Percentiles rank a stretch among this genome's conserved stretches.
These are phyloP conservation scores for Brachypterus glaber DNA, from an alignment of 2,888 invertebrate genomes.

Conservation along the genomic window DNA sequence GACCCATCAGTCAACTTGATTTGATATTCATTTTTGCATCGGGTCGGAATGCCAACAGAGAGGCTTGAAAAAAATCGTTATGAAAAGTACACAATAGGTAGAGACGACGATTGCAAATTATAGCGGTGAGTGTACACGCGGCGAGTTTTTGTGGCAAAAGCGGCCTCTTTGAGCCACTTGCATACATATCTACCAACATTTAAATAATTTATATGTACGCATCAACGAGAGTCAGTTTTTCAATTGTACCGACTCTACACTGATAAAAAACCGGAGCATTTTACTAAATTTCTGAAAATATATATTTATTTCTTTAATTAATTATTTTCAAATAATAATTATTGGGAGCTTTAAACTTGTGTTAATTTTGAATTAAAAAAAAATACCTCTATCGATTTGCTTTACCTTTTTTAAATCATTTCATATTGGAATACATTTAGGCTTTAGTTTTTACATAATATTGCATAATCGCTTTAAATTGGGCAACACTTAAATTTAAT, in stretches of 20 bases:
- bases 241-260: conserved; percentile 34
- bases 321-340: no score
- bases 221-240: conserved; percentile 38
- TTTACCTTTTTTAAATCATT: no score
- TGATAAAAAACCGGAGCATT: no score
- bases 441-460: no score
- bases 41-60: conserved; percentile 2
- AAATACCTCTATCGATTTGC: no score
- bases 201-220: conserved; percentile 44
- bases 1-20: conserved; percentile 1
- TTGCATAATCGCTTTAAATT: no score
- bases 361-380: no score
- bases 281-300: no score
- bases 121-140: conserved; percentile 33
- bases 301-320: no score
- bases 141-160: conserved; percentile 39
- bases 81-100: conserved; percentile 32
- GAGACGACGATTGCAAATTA: conserved; percentile 37
- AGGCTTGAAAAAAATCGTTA: conserved; percentile 28
- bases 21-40: conserved; percentile 8
- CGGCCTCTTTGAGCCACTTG: conserved; percentile 41
- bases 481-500: no score
- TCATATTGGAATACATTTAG: no score
- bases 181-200: conserved; percentile 42
- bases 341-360: no score